Base-by-base conservation (phyloP, 2,113 vertebrate species). In the Cynopterus brachyotis region DNA sequence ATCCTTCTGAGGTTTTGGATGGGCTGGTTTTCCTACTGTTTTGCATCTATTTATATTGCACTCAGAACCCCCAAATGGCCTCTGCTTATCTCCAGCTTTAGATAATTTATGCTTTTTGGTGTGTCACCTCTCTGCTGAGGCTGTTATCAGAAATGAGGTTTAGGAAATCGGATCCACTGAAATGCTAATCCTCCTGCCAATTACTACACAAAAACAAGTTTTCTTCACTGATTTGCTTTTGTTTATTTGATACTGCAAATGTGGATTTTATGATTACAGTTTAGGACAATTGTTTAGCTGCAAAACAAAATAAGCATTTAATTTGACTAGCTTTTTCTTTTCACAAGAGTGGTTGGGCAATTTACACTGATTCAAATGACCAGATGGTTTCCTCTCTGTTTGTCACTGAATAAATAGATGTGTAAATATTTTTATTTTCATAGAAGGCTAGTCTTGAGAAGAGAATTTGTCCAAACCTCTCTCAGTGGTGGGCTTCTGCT, bases 21-120 rank as follows among this genome's bases (percentile, higher is more conserved):
- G 98, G 98, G 96, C 95, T 95, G 80, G 76, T 98, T 97, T 82
- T 91, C 97, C 97, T 96, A 97, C 98, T 98, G 98, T 97, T 98
- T 98, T 98, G 97, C 98, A 98, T 98, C 98, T 98, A 99, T 98
- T 98, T 98, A 97, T 98, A 97, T 96, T 98, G 96, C 97, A 96
- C 97, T 98, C 93, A 8, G 76, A 98, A 98, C 97, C 94, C 98
- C 93, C 96, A 97, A 98, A 96, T 98, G 98, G 98, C 97, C 98
- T 97, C 96, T 98, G 96, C 98, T 99, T 99, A 98, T 99, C 98
- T 98, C 93, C 87, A 97, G 98, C 97, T 98, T 98, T 97, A 98
- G 98, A 98, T 99, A 98, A 99, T 98, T 98, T 98, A 98, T 98
- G 98, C 97, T 95, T 98, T 79, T 98, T 97, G 95, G 97, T 98